Conservation (phyloP, 2,113 vertebrate species). For the Mirza zaza region DNA sequence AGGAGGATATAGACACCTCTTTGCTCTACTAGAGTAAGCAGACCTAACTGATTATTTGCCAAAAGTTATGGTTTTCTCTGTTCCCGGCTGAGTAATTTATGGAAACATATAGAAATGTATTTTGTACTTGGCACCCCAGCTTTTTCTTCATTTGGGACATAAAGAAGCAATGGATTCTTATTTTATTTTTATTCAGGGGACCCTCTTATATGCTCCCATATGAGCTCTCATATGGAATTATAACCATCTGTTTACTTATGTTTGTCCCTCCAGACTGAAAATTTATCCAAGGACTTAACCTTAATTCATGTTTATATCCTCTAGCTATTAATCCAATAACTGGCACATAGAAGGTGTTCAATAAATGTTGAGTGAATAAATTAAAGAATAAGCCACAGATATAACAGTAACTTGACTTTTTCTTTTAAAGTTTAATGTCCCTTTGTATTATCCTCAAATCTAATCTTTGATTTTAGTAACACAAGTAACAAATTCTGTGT, state of each 20-base stretch:
- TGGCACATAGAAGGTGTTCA: not conserved
- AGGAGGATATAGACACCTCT: not conserved
- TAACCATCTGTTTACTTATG: not conserved
- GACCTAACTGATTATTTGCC: not conserved
- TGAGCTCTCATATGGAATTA: not conserved
- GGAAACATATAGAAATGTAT: not conserved
- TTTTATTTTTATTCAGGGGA: not conserved
- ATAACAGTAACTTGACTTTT: not conserved
- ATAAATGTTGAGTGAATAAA: not conserved
- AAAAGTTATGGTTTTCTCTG: not conserved
- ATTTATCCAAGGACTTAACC: not conserved
- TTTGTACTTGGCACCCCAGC: not conserved
- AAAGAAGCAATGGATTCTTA: not conserved
- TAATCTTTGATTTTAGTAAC: slow-evolving; percentile 11
- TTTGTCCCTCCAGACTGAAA: not conserved
- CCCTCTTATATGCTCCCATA: not conserved
- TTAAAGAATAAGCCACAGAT: not conserved
- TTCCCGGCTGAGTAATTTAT: not conserved
- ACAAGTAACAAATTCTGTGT: not conserved
- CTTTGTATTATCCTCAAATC: not conserved
- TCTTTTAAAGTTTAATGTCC: not conserved
- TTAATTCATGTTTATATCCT: not conserved
- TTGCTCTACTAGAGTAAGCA: not conserved
- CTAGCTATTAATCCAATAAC: not conserved
- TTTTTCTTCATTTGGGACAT: not conserved